Evolutionary conservation across 2,113 vertebrate species (phyloP).

Genomic region (Alligator mississippiensis): DNA sequence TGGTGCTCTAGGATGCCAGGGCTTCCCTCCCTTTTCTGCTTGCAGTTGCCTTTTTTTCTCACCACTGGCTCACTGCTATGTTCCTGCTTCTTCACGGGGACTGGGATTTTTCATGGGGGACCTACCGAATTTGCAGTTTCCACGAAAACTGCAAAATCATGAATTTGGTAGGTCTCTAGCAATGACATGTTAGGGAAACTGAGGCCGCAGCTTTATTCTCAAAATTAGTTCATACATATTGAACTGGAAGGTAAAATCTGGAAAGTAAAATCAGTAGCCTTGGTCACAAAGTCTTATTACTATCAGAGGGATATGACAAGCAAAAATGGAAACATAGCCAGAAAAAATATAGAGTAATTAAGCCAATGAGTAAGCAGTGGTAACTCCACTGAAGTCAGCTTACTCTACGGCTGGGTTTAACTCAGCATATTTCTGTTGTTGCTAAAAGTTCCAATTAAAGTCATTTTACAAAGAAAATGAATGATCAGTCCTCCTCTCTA

Average conservation of each 20-base stretch:
- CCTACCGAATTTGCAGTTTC: too few relatives aligned
- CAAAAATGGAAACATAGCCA: neutral
- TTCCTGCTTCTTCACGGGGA: too few relatives aligned
- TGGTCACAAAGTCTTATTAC: neutral
- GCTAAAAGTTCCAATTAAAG: neutral
- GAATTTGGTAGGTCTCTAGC: too few relatives aligned
- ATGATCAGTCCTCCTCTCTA: accelerated
- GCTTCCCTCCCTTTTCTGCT: too few relatives aligned
- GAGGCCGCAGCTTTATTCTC: neutral
- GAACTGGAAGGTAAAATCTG: neutral
- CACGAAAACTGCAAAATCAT: too few relatives aligned
- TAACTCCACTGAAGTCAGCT: neutral
- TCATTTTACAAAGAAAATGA: neutral
- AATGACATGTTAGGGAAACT: neutral
- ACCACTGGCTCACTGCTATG: too few relatives aligned
- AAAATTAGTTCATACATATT: neutral
- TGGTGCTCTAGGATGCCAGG: too few relatives aligned
- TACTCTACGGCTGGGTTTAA: neutral
- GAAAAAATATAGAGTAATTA: neutral
- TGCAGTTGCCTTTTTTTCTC: too few relatives aligned
- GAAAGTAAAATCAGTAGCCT: neutral
- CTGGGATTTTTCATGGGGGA: too few relatives aligned
- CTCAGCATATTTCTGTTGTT: neutral
- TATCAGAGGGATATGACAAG: neutral
- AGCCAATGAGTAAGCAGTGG: neutral